Evolutionary conservation across 2,888 invertebrate genomes (phyloP), one percentile per base, ranked within the genome.

Genomic region (Tubulanus polymorphus): DNA sequence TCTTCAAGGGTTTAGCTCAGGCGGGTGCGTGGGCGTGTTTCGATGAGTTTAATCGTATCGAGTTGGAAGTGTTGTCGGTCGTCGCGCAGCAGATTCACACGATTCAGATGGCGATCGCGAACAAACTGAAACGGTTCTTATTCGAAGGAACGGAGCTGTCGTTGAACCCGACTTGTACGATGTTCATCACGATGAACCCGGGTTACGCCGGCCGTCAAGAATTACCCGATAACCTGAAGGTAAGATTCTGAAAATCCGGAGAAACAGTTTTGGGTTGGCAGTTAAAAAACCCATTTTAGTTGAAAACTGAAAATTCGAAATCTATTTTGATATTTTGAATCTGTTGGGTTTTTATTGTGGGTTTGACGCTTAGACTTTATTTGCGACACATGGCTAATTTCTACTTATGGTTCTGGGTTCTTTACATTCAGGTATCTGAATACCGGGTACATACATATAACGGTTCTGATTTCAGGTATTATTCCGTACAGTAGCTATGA

Each of bases 11-110:
- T 50, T 80, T 94, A 60, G 79, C 79, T 12, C 78, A 78, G 65
- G 88, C 92, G 12, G 94, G 94, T 20, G 90, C 93, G 0, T 93
- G 93, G 93, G 89, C 92, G 8, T 93, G 93, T 78, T 93, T 93
- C 82, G 93, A 93, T 78, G 93, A 94, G 81, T 93, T 95, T 83
- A 93, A 94, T 81, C 85, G 93, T 62, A 93, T 93, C 66, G 92
- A 93, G 74, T 81, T 93, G 72, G 93, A 93, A 76, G 93, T 93
- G 55, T 79, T 95, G 55, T 93, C 93, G 2, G 93, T 94, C 57
- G 90, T 94, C 29, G 93, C 93, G 25, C 94, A 94, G 81, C 94
- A 94, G 82, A 92, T 95, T 79, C 84, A 89, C 55, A 89, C 89
- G 75, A 92, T 95, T 75, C 92, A 93, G 82, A 85, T 88, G 71